A percentile compares a stretch with the other conserved stretches of the same genome.
These are phyloP conservation scores for Mohoua ochrocephala DNA, from an alignment of 2,113 vertebrate genomes.

Conservation along the genomic window DNA sequence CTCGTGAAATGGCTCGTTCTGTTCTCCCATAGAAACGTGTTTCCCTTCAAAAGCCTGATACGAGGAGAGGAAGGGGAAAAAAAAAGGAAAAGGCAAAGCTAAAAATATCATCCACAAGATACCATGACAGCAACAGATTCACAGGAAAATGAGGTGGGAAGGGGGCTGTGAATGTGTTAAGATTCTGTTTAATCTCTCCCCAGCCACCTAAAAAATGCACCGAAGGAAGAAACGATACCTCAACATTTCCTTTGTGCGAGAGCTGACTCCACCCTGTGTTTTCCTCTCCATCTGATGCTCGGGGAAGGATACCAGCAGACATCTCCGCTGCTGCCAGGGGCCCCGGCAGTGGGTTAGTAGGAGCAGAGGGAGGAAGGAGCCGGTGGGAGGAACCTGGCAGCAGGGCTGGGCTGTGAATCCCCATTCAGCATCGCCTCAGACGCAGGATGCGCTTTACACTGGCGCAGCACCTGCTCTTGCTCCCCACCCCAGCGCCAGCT, in stretches of 20 bases:
- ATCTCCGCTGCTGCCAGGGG: background rate
- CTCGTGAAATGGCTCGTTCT: slow-evolving; percentile 18
- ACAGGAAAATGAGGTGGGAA: slow-evolving; percentile 33
- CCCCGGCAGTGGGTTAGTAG: slow-evolving; percentile 8
- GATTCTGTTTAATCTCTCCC: slow-evolving; percentile 46
- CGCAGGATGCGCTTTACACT: background rate
- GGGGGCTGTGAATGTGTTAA: slow-evolving; percentile 30
- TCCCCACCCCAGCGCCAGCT: background rate
- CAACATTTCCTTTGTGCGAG: slow-evolving; percentile 52
- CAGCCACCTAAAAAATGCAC: slow-evolving; percentile 13
- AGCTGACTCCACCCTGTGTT: slow-evolving; percentile 58
- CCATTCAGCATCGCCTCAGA: background rate
- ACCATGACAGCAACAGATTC: slow-evolving; percentile 20
- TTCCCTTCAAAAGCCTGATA: slow-evolving; percentile 22
- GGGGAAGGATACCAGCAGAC: background rate
- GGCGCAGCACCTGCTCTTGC: background rate
- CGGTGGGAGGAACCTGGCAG: background rate
- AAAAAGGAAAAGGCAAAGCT: background rate
- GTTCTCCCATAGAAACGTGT: background rate
- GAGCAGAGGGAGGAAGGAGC: background rate
- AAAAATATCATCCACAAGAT: slow-evolving; percentile 52
- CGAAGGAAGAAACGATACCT: background rate
- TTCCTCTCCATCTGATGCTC: slow-evolving; percentile 42
- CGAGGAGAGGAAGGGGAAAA: background rate
- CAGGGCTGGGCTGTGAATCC: background rate